phyloP scores from a whole-genome alignment of 2,888 invertebrate genomes.

The Gryllus longicercus region DNA sequence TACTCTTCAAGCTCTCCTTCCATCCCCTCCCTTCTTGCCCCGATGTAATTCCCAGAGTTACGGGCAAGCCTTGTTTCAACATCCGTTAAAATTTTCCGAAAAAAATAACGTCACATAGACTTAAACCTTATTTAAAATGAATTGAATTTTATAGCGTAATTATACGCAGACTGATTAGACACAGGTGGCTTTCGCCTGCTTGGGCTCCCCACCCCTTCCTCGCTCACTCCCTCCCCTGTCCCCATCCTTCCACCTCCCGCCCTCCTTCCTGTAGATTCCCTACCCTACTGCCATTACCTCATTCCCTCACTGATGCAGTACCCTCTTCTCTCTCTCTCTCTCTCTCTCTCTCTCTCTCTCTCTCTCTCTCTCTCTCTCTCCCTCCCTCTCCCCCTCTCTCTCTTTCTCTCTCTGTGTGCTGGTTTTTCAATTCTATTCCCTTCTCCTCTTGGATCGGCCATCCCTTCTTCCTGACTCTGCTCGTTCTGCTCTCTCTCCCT shows the following conservation, averaged over 20 bases:
- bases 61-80: constrained; percentile 7
- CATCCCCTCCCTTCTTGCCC: neutral
- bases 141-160: constrained; percentile 17
- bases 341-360: no score
- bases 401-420: no score
- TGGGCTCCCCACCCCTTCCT: neutral
- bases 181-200: constrained; percentile 1
- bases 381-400: no score
- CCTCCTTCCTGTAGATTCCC: no score
- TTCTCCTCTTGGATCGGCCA: no score
- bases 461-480: no score
- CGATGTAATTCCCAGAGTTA: constrained; percentile 8
- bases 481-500: neutral
- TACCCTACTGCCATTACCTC: no score
- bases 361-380: no score
- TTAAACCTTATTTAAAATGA: constrained; percentile 17
- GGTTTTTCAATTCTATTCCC: no score
- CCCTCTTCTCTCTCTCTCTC: no score
- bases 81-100: constrained; percentile 7
- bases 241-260: neutral
- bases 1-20: neutral
- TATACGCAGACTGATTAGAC: neutral
- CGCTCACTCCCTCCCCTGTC: neutral
- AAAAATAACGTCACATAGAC: constrained; percentile 17
- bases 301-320: no score